These are phyloP conservation scores for Chaetophractus vellerosus DNA, from an alignment of 2,797 vertebrate genomes.

Conservation along the genomic window DNA sequence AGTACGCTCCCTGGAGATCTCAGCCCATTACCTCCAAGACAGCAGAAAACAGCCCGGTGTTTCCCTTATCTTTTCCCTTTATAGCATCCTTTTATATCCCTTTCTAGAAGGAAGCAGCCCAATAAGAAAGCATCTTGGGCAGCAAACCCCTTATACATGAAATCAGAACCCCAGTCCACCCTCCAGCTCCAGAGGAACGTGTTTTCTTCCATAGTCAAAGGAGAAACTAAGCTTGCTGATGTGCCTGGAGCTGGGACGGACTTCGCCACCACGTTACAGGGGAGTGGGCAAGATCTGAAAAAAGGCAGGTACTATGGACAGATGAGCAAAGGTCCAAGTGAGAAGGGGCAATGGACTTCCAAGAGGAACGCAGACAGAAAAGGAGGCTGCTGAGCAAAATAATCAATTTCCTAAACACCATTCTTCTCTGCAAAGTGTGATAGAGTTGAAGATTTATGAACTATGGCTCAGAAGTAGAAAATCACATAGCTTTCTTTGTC, in stretches of 20 bases:
- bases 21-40: background rate
- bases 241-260: background rate
- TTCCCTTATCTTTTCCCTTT: background rate
- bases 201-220: background rate
- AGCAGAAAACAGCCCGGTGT: background rate
- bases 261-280: rapidly evolving
- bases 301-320: background rate
- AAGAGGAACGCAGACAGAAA: background rate
- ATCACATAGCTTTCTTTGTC: background rate
- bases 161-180: no score
- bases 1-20: background rate
- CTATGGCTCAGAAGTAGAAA: background rate
- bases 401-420: background rate
- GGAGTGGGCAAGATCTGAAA: background rate
- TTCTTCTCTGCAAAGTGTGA: background rate
- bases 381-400: background rate
- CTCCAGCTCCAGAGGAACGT: background rate
- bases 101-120: background rate
- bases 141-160: background rate
- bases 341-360: background rate
- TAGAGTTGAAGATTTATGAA: background rate
- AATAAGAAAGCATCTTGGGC: background rate
- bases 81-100: background rate
- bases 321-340: background rate
- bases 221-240: background rate